Base-by-base conservation (phyloP, 2,888 invertebrate genomes). In the Mythimna ferrago region DNA sequence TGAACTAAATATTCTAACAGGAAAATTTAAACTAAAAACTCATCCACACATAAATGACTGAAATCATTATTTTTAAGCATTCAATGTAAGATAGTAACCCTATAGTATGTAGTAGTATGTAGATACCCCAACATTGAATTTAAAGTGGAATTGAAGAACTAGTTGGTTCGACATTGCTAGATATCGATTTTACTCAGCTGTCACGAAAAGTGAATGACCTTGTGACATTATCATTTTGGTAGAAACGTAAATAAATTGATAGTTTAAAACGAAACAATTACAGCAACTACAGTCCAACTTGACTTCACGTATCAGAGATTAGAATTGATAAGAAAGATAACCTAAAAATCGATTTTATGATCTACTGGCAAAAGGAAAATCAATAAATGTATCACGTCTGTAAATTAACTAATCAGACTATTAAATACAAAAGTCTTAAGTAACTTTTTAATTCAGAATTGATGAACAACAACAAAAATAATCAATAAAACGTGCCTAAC, bases 401-500 rank as follows among this genome's bases (percentile, higher is more conserved):
- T 19, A 21, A 62, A 62, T 14, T 57, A 35, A 11, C 5, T 32
- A 16, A 16, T n/a, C 51, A 54, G 44, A 51, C 5, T 51, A 26
- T 32, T 2, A 1, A n/a, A 26, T 9, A 38, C 0, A 32, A 51
- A 21, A 21, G 14, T 38, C 35, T 54, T 14, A 14, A 44, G 10
- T 38, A 21, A 56, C 5, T 64, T 70, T 72, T 76, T 80, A 32
- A 76, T 72, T 76, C 19, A 81, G 16, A n/a, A 68, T 67, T n/a
- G 14, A 65, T 66, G 66, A 67, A 73, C 71, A 82, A 82, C 66
- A 81, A 81, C 81, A 78, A 81, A 81, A 79, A 84, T 83, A 87
- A 86, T 91, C 84, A 81, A 86, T 89, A 87, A 86, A 90, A 88
- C 87, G 91, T 91, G 91, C 76, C 81, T 78, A 72, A 76, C 76